phyloP scores from a whole-genome alignment of 2,113 vertebrate genomes.

The Galemys pyrenaicus region DNA sequence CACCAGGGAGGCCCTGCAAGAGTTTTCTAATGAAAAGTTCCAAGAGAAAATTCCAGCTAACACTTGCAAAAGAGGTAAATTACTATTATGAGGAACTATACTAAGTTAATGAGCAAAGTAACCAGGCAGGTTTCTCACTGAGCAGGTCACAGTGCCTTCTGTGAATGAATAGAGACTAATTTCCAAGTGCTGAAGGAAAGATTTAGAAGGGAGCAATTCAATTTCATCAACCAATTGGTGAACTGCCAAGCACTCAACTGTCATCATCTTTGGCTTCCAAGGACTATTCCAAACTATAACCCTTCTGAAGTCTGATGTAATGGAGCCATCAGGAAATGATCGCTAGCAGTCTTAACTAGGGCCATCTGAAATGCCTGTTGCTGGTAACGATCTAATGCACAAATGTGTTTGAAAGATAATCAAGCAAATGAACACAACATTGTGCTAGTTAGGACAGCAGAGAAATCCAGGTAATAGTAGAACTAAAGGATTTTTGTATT shows the following conservation, averaged over 20 bases:
- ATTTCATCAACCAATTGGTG: constrained; percentile 51
- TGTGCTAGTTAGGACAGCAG: background rate
- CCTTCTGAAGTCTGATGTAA: constrained; percentile 36
- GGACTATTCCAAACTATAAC: background rate
- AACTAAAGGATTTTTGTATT: background rate
- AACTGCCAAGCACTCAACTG: constrained; percentile 54
- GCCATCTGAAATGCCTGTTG: background rate
- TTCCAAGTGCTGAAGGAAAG: constrained; percentile 54
- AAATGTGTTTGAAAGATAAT: background rate
- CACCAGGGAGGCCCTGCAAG: too few relatives aligned
- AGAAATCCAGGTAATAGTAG: background rate
- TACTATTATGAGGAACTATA: constrained; percentile 13
- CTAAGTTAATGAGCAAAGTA: constrained; percentile 38
- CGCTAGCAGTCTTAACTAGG: background rate
- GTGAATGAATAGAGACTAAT: constrained; percentile 68
- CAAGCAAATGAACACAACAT: background rate
- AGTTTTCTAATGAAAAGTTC: background rate
- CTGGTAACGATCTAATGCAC: background rate
- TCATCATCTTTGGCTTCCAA: constrained; percentile 39
- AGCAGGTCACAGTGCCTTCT: background rate
- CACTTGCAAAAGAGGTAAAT: constrained; percentile 52
- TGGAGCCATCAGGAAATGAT: background rate
- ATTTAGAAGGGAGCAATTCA: constrained; percentile 62
- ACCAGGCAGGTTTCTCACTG: background rate
- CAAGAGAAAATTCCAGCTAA: background rate